Evolutionary conservation across 2,888 invertebrate genomes (phyloP), one percentile per base, ranked within the genome.

Genomic region (Ichneumoninae sp.): DNA sequence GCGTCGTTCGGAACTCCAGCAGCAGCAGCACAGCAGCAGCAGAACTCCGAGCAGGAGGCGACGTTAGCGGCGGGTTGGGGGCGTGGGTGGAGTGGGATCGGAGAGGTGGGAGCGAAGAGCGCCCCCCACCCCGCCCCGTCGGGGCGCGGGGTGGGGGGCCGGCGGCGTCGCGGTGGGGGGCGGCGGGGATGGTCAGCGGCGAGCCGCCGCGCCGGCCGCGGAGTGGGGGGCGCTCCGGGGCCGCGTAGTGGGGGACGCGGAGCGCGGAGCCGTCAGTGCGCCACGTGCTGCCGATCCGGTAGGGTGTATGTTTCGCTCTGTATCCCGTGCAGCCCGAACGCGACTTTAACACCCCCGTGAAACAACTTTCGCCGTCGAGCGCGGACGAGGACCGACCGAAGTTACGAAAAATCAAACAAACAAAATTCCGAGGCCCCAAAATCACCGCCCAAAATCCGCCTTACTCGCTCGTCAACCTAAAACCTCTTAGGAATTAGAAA

Each of bases 201-300:
- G 82, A 79, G 70, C 78, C 75, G 79, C 80, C 80, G 76, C 40
- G 66, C 19, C 47, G 75, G 57, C 75, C 76, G 47, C 77, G 84
- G 52, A 86, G 89, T 86, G 90, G 91, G 90, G 89, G 88, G 87
- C 86, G 52, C 10, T 16, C 47, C 26, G 22, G 36, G 26, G 4
- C 36, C n/a, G 71, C 76, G 88, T 84, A 89, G 90, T 86, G 91
- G 91, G 90, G 90, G 88, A 88, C 60, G 60, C 87, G 88, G 89
- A 80, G 80, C 90, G 90, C 91, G 89, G 91, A 92, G 90, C 91
- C 92, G 92, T 93, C 93, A 93, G 93, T 93, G 92, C 93, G 93
- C 93, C 93, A 93, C 93, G 93, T 93, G 93, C 93, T 93, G 93
- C 90, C 93, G 92, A 90, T 88, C 91, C 88, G 92, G 89, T 88